Conservation (phyloP, 2,888 invertebrate species). For the Ariolimax columbianus region DNA sequence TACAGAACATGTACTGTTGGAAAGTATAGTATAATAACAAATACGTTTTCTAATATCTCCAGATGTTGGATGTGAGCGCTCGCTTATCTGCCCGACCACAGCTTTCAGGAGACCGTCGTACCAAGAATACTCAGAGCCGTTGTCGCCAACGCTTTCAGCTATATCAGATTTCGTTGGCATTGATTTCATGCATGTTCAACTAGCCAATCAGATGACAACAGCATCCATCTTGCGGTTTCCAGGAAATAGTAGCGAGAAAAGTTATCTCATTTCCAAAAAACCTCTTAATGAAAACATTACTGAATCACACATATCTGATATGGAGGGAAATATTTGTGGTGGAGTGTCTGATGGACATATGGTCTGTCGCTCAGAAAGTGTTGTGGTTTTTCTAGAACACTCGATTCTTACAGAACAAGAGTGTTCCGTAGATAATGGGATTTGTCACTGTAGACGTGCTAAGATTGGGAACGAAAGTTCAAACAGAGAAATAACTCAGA, state of each 20-base stretch:
- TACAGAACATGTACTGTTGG: no score
- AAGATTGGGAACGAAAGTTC: no score
- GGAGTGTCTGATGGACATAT: background rate
- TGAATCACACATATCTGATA: background rate
- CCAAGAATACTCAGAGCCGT: background rate
- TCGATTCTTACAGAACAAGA: background rate
- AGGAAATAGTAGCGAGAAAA: background rate
- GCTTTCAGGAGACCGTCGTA: background rate
- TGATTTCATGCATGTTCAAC: background rate
- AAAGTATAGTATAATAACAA: no score
- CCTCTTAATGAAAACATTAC: background rate
- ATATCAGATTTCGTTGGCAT: background rate
- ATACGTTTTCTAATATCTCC: no score
- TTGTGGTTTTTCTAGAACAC: background rate
- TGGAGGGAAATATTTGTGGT: background rate
- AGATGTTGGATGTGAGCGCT: background rate
- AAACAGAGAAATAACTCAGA: no score
- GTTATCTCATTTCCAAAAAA: background rate
- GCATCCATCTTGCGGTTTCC: background rate
- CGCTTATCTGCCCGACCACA: background rate
- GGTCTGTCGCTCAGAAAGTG: background rate
- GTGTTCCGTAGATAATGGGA: background rate
- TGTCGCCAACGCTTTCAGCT: background rate
- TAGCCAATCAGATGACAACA: background rate
- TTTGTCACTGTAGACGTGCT: background rate